Conservation (phyloP, 2,888 invertebrate species). For the Cybosia mesomella region DNA sequence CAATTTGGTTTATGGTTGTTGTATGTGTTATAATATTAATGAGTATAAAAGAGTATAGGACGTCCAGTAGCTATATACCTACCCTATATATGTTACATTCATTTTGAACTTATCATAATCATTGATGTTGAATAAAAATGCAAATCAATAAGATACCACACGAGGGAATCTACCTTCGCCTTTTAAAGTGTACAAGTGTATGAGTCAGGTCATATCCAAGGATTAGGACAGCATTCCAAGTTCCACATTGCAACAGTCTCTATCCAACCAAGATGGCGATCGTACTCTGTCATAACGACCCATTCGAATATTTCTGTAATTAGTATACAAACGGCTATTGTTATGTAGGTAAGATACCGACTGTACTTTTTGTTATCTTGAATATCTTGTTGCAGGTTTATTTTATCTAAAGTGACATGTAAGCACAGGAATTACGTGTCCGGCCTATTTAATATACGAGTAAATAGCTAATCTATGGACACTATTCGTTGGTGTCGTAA, state of each 20-base stretch:
- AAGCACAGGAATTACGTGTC: not conserved
- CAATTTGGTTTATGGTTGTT: no score
- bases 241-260: slow-evolving; percentile 45
- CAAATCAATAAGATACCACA: not conserved
- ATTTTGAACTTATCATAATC: no score
- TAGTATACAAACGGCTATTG: slow-evolving; percentile 29
- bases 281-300: slow-evolving; percentile 39
- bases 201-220: slow-evolving; percentile 46
- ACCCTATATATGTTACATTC: no score
- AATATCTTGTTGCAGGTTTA: slow-evolving; percentile 7
- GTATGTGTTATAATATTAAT: no score
- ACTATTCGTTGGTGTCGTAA: not conserved
- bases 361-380: slow-evolving; percentile 6
- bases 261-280: slow-evolving; percentile 43
- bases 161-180: not conserved
- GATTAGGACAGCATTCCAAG: slow-evolving; percentile 55
- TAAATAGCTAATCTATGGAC: not conserved
- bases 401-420: slow-evolving; percentile 4
- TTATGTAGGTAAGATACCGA: slow-evolving; percentile 8
- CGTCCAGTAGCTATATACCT: no score
- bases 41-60: no score
- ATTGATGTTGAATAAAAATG: not conserved
- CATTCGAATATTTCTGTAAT: slow-evolving; percentile 47
- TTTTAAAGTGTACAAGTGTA: slow-evolving; percentile 33
- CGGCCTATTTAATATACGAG: not conserved